Conservation (phyloP, 2,888 invertebrate genomes). For the Himalopsyche kuldschensis region DNA sequence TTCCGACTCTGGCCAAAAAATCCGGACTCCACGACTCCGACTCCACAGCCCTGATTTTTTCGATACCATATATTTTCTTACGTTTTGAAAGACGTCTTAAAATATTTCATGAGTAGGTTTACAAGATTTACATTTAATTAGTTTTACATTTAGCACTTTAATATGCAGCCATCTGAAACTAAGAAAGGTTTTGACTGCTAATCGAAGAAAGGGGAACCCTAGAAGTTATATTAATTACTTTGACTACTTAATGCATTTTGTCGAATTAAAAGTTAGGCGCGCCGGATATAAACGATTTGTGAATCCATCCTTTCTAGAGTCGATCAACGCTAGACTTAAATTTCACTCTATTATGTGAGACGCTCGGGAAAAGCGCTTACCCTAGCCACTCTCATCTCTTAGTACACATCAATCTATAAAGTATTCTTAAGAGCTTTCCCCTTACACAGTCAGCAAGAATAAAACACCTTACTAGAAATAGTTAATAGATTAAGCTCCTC, state of each 20-base stretch:
- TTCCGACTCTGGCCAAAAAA: too few species aligned
- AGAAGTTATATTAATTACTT: background rate
- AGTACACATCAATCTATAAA: conserved; percentile 18
- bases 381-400: conserved; percentile 13
- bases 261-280: background rate
- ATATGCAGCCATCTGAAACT: background rate
- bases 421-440: conserved; percentile 14
- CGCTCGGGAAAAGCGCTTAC: background rate
- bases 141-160: background rate
- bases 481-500: background rate
- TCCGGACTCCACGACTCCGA: too few species aligned
- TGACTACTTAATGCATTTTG: background rate
- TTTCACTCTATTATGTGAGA: background rate
- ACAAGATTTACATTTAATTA: background rate
- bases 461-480: background rate
- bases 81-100: too few species aligned
- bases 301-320: background rate
- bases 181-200: background rate
- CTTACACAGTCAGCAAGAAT: conserved; percentile 10
- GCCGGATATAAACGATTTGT: background rate
- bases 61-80: too few species aligned
- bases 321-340: conserved; percentile 4
- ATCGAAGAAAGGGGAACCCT: background rate
- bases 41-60: too few species aligned
- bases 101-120: too few species aligned